Evolutionary conservation across 2,113 vertebrate genomes (phyloP), one percentile per base, ranked within the genome.

Genomic region (Daubentonia madagascariensis): DNA sequence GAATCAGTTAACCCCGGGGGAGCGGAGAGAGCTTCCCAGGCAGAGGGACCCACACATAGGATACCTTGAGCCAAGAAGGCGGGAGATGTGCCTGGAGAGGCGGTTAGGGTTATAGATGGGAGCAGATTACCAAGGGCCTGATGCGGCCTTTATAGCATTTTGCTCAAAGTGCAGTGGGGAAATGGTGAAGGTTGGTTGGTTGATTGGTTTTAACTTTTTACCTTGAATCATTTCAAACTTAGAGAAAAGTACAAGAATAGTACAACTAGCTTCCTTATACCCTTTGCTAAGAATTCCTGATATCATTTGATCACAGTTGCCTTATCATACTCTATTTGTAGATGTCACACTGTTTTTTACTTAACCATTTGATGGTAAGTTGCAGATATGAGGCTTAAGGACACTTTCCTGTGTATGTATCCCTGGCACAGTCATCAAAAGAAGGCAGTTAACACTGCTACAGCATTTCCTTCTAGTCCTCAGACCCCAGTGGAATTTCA

Each of bases 181-280:
- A 78, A 30, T 8, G 5, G 6, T 14, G 16, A 13, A 52, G 17
- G 22, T 35, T 54, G 6, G 8, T 43, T 35, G 18, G 18, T 76
- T 35, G 23, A 14, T 57, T 40, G 2, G 8, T 65, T 54, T 43
- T 45, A 48, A 37, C 8, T 57, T 87, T 91, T 68, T 35, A 75
- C 61, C 93, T 43, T 75, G 48, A 94, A 61, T 86, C 11, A 52
- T 84, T 96, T 89, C 79, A 45, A 50, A 81, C 37, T 72, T 70
- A 76, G 73, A 80, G 65, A 75, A 92, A 75, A 88, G 79, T 67
- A 8, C 37, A 50, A 75, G 48, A 96, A 81, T 1, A 12, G 28
- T 14, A 20, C 32, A n/a, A 20, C 40, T 43, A n/a, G 16, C 52
- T 67, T 63, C 23, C 30, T 52, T 40, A 32, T 0, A 54, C 0